Base-by-base conservation (phyloP, 2,888 invertebrate genomes). In the Agonopterix arenella region DNA sequence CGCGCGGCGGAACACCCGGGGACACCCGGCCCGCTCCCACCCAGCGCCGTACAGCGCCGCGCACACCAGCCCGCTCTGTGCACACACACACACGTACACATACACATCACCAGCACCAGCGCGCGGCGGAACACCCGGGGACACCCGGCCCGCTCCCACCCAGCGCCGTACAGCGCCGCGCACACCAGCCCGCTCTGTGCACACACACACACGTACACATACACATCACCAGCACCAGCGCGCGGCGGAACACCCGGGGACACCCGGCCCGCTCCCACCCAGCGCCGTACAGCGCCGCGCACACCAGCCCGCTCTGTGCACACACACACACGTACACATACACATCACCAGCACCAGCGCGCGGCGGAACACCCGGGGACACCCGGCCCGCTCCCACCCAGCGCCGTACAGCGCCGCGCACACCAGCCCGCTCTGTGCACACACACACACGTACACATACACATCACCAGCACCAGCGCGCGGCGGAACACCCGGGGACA, bases 71-170 rank as follows among this genome's bases (percentile, higher is more conserved):
- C n/a, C n/a, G n/a, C n/a, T n/a, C n/a, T n/a, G n/a, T n/a, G n/a
- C n/a, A n/a, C n/a, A n/a, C n/a, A n/a, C n/a, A n/a, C n/a, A n/a
- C n/a, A n/a, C n/a, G n/a, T n/a, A n/a, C n/a, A n/a, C n/a, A n/a
- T n/a, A n/a, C n/a, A n/a, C 86, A 90, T 81, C 52, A 85, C 68
- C 62, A 89, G 69, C 54, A 88, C 57, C 63, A 91, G 70, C 59
- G 70, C 53, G 67, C 78, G 74, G 48, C 54, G 50, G 56, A 55
- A 52, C 43, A 55, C 53, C 37, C 11, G 5, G 13, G n/a, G 13
- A 16, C 68, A 52, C 61, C 60, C 70, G 68, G 57, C 52, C 61
- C 61, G 70, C 69, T 70, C 50, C 88, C 84, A 74, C 63, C 59
- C 61, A 79, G 70, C 79, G 55, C 68, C 57, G 75, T 89, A 90